phyloP scores from a whole-genome alignment of 2,888 invertebrate species.

The Nasonia oneida region DNA sequence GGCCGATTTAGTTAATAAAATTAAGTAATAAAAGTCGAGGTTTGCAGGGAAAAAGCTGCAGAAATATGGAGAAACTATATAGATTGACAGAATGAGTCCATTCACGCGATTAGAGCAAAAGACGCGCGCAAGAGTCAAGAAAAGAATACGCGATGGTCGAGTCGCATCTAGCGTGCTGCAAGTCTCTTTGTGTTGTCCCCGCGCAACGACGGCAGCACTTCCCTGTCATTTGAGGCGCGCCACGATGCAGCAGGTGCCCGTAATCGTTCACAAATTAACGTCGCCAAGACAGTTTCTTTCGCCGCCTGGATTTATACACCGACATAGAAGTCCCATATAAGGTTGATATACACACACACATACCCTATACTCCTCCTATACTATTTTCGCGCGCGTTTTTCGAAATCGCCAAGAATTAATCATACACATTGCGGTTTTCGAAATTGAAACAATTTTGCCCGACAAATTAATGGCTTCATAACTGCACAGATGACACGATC shows the following conservation, averaged over 20 bases:
- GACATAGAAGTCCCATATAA: slow-evolving; percentile 45
- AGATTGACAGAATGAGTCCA: slow-evolving; percentile 59
- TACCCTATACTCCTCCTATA: not conserved
- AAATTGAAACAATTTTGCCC: slow-evolving; percentile 50
- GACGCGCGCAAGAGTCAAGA: slow-evolving; percentile 23
- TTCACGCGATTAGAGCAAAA: slow-evolving; percentile 45
- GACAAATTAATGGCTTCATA: slow-evolving; percentile 55
- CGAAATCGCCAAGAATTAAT: slow-evolving; percentile 44
- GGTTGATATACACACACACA: slow-evolving; percentile 11
- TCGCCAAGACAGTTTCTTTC: slow-evolving; percentile 75
- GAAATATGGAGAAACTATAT: slow-evolving; percentile 43
- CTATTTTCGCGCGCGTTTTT: slow-evolving; percentile 20
- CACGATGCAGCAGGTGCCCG: slow-evolving; percentile 74
- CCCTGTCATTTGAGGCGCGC: slow-evolving; percentile 48
- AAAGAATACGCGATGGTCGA: slow-evolving; percentile 68
- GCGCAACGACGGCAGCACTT: slow-evolving; percentile 66
- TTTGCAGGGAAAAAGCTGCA: slow-evolving; percentile 24
- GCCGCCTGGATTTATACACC: slow-evolving; percentile 70
- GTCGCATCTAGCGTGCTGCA: not conserved
- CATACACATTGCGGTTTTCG: slow-evolving; percentile 48
- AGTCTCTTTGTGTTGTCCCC: slow-evolving; percentile 11
- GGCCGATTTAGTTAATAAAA: slow-evolving; percentile 43
- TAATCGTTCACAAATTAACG: slow-evolving; percentile 79
- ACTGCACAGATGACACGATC: slow-evolving; percentile 23
- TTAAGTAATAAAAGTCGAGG: slow-evolving; percentile 46